Conservation (phyloP, 2,113 vertebrate species). For the Anhinga rufa region DNA sequence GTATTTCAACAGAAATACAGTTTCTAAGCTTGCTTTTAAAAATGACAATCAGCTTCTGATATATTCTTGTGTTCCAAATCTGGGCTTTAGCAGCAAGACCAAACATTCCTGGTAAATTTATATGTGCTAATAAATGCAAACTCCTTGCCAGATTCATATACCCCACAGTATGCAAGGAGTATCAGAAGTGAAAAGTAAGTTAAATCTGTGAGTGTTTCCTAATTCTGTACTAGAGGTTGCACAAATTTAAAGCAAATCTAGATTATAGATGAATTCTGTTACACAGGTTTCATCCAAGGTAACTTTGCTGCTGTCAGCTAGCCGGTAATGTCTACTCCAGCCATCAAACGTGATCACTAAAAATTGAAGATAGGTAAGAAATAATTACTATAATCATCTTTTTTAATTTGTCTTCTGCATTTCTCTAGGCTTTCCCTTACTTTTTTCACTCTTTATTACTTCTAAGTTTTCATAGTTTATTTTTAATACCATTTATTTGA, state of each 20-base stretch:
- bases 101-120: slow-evolving; percentile 53
- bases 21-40: neutral
- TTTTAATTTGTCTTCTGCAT: neutral
- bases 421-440: neutral
- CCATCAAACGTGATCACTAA: neutral
- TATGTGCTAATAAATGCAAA: slow-evolving; percentile 46
- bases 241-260: neutral
- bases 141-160: slow-evolving; percentile 23
- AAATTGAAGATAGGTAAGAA: neutral
- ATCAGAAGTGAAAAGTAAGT: slow-evolving; percentile 43
- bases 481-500: neutral
- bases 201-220: slow-evolving; percentile 28
- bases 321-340: neutral
- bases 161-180: slow-evolving; percentile 11
- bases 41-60: neutral
- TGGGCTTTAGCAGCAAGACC: slow-evolving; percentile 45
- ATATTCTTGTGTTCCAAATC: slow-evolving; percentile 8
- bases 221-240: neutral
- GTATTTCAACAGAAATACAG: neutral
- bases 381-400: neutral
- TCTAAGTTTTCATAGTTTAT: neutral
- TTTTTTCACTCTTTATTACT: neutral
- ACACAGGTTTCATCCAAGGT: neutral
- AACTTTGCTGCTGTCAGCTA: neutral
- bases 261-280: neutral